These are phyloP conservation scores for Euzophera pinguis DNA, from an alignment of 2,888 invertebrate genomes.

Conservation along the genomic window DNA sequence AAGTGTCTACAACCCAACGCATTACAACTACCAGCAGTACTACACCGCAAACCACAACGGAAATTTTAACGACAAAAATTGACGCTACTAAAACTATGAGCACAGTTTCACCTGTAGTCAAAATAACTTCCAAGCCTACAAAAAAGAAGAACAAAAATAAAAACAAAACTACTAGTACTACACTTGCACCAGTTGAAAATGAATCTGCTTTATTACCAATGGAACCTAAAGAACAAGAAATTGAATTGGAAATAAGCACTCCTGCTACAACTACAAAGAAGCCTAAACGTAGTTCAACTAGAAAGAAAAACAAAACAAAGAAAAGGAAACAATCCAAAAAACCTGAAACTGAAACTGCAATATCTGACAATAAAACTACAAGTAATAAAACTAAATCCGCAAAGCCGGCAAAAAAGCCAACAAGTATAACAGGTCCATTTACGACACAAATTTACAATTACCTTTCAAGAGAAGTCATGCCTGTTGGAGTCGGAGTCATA, in stretches of 20 bases:
- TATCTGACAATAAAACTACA: conserved; percentile 64
- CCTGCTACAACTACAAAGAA: conserved; percentile 71
- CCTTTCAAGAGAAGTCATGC: conserved; percentile 89
- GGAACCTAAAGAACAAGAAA: conserved; percentile 72
- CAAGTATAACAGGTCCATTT: conserved; percentile 76
- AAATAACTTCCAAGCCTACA: conserved; percentile 51
- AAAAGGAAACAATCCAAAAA: conserved; percentile 78
- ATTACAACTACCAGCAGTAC: conserved; percentile 38
- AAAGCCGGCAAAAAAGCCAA: conserved; percentile 62
- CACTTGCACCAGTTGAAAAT: conserved; percentile 44
- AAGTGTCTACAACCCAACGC: conserved; percentile 45
- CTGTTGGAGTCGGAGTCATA: conserved; percentile 87
- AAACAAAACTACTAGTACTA: conserved; percentile 44
- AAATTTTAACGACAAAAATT: conserved; percentile 44
- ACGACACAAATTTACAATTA: conserved; percentile 88
- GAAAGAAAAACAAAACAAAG: conserved; percentile 80
- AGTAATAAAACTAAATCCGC: conserved; percentile 77
- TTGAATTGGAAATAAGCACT: conserved; percentile 70
- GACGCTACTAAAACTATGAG: conserved; percentile 43
- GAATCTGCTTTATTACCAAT: conserved; percentile 66
- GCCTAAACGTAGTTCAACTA: conserved; percentile 62
- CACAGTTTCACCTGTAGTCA: conserved; percentile 31
- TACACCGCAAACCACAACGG: conserved; percentile 43
- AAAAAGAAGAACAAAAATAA: conserved; percentile 69
- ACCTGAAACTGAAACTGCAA: conserved; percentile 43